phyloP scores from a whole-genome alignment of 2,888 invertebrate species.

The Leptopilina syphax region DNA sequence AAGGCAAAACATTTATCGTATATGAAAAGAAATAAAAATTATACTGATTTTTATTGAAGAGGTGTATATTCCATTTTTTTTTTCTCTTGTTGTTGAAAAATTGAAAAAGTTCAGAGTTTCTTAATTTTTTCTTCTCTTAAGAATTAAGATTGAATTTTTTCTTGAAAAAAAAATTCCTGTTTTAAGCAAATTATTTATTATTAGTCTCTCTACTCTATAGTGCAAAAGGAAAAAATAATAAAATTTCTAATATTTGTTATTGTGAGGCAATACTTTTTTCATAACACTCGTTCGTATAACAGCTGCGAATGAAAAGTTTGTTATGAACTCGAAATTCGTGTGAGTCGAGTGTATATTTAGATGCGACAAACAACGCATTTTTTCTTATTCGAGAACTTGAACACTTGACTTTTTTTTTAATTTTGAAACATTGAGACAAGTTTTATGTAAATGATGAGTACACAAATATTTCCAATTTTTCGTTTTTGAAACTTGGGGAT shows the following conservation, averaged over 20 bases:
- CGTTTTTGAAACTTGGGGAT: no score
- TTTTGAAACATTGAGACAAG: not conserved
- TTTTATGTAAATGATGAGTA: no score
- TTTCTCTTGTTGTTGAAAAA: not conserved
- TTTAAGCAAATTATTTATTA: no score
- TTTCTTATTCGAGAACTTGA: not conserved
- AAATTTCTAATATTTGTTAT: not conserved
- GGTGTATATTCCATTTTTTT: not conserved
- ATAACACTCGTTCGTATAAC: not conserved
- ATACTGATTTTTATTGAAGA: no score
- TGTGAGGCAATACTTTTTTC: slow-evolving; percentile 1
- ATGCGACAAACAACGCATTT: slow-evolving; percentile 5
- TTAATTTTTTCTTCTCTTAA: no score
- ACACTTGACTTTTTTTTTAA: not conserved
- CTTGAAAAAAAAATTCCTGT: no score
- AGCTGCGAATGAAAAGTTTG: not conserved
- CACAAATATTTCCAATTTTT: no score
- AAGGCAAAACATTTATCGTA: no score
- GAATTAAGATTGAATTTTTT: no score
- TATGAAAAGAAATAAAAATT: no score
- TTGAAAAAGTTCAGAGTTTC: not conserved
- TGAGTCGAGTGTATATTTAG: slow-evolving; percentile 1
- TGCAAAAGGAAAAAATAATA: not conserved
- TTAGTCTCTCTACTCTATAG: no score
- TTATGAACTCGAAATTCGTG: slow-evolving; percentile 6